Evolutionary conservation across 1,140 invertebrate species (phyloP), one percentile per base, ranked within the genome.

Genomic region (Lepidotrigona ventralis): DNA sequence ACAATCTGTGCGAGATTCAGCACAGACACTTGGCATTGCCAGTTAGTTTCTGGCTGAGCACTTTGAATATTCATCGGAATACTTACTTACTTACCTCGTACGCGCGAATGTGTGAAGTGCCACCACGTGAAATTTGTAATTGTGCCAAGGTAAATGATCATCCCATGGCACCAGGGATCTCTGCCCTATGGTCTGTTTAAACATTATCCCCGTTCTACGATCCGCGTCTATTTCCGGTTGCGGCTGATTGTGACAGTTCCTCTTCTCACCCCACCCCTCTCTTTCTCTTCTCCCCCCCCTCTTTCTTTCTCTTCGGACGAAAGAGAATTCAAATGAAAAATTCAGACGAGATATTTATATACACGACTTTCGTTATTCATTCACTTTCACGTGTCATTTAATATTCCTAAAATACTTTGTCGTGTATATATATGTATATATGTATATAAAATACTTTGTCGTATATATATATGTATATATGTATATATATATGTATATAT

Each of bases 21-120:
- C 69, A 29, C n/a, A 64, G 69, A 73, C 84, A 87, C 70, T 87
- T 33, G 74, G 39, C 84, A 75, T 77, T 39, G 74, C 81, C 81
- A 66, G 79, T 87, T 86, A 74, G 39, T 84, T 84, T 66, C 58
- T 51, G 39, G 33, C 15, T 39, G 54, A 21, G 19, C 74, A 46
- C 17, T 68, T 64, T 87, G 78, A 88, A 88, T 88, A 88, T 88
- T 87, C 56, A 85, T 88, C 51, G n/a, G 64, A 26, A 84, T 84
- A 84, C 56, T 87, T 84, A 69, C 39, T 79, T 84, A 63, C 39
- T 79, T 84, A 63, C 39, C 73, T 74, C 39, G 66, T 78, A 75
- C 26, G 72, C 6, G 6, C 39, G 39, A 46, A 8, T 6, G 63
- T 54, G 72, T 39, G 75, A 84, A 84, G 46, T 84, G 60, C 21